Conservation (phyloP, 2,113 vertebrate species). For the Colius striatus region DNA sequence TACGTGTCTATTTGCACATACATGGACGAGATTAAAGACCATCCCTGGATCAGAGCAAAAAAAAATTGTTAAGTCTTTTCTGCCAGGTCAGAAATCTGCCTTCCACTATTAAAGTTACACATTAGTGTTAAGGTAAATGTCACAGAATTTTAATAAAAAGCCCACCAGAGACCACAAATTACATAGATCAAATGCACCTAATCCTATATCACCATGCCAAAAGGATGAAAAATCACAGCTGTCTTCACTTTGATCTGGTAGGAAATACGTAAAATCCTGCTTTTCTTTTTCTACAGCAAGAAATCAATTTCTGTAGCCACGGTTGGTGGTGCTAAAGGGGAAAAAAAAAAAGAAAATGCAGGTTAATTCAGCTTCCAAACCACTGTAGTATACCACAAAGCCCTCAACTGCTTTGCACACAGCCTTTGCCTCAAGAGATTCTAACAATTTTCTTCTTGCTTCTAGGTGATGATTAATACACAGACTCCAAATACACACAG, state of each 20-base stretch:
- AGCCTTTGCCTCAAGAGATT: slow-evolving; percentile 40
- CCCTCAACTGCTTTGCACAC: slow-evolving; percentile 1
- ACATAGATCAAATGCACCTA: background rate
- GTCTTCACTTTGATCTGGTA: slow-evolving; percentile 18
- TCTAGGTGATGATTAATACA: slow-evolving; percentile 58
- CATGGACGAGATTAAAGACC: background rate
- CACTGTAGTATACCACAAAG: slow-evolving; percentile 19
- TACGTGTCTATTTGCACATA: background rate
- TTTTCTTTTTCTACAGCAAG: background rate
- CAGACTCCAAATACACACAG: slow-evolving; percentile 4
- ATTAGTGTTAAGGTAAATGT: background rate
- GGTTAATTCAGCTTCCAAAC: slow-evolving; percentile 43
- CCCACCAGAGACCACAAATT: background rate
- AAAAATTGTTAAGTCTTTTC: background rate
- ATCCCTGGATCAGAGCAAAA: background rate
- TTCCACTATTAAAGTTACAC: background rate
- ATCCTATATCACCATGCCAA: slow-evolving; percentile 12
- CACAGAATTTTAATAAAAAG: background rate
- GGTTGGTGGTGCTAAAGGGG: background rate
- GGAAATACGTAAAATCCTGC: background rate
- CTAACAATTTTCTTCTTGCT: slow-evolving; percentile 47
- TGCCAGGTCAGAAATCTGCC: background rate
- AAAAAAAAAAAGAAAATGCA: background rate
- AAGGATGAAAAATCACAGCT: slow-evolving; percentile 27
- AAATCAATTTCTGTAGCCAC: slow-evolving; percentile 2